phyloP scores from a whole-genome alignment of 2,888 invertebrate species.

The Trachelus stipa region DNA sequence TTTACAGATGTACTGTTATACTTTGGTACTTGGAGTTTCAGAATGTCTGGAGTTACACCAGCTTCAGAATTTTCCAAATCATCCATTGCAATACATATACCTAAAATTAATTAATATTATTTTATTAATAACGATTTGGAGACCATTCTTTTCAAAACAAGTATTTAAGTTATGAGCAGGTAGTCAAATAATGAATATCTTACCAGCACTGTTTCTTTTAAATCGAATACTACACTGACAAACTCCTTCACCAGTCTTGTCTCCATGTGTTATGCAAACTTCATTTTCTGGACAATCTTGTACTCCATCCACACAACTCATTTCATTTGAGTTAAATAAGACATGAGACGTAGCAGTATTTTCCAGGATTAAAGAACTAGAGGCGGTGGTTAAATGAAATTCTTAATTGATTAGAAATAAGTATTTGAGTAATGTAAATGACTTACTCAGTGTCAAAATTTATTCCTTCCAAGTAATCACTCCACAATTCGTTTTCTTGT shows the following conservation, averaged over 20 bases:
- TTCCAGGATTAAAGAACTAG: constrained; percentile 51
- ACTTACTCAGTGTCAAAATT: constrained; percentile 47
- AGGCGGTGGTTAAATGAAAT: constrained; percentile 9
- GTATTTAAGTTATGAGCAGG: constrained; percentile 3
- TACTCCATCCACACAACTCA: constrained; percentile 73
- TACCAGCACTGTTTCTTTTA: constrained; percentile 67
- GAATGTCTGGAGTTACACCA: constrained; percentile 42
- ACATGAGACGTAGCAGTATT: constrained; percentile 46
- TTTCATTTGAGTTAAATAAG: constrained; percentile 66
- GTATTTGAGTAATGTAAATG: constrained; percentile 10
- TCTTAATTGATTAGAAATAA: neutral
- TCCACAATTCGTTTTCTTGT: constrained; percentile 70
- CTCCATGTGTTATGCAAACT: constrained; percentile 72
- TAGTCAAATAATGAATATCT: constrained; percentile 22
- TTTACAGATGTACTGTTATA: constrained; percentile 60
- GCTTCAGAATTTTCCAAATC: constrained; percentile 39
- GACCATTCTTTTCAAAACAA: neutral
- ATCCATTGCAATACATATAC: constrained; percentile 42
- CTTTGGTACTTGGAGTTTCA: constrained; percentile 21
- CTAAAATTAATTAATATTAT: constrained; percentile 33
- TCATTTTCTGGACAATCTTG: constrained; percentile 77
- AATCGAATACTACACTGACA: constrained; percentile 80
- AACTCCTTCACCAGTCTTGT: constrained; percentile 74
- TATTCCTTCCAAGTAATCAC: constrained; percentile 57
- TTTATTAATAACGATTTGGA: neutral